Base-by-base conservation (phyloP, 1,140 invertebrate species). In the Eubasilissa regina region DNA sequence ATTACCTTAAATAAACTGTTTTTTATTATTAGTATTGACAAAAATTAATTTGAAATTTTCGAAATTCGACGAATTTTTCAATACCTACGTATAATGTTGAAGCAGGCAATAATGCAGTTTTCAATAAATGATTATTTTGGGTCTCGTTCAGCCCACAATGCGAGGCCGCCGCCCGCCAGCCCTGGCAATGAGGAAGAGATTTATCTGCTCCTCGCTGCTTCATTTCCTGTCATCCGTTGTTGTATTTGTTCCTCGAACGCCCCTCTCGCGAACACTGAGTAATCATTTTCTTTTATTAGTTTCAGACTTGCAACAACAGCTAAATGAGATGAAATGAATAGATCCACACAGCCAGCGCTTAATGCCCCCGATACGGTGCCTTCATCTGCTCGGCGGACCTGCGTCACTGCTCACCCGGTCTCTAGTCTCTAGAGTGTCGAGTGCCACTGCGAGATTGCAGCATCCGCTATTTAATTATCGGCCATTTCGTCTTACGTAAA, bases 211-310 rank as follows among this genome's bases (percentile, higher is more conserved):
- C 44, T 47, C 60, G 51, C 45, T 51, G 58, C 70, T 75, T 78
- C 76, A 80, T 80, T 80, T 75, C 73, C 73, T 80, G 73, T 80
- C 78, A 80, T 62, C 73, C 78, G 78, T 75, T 80, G 78, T 80
- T 68, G 78, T 80, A 78, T 78, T 78, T 78, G 76, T 78, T 78
- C 70, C 75, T 62, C 66, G 13, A 56, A 74, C 15, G 15, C 25
- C 53, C 68, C 73, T 80, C 78, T 60, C 68, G 64, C 47, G 75
- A 77, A 72, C 45, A 80, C 80, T 81, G 76, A 81, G 78, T 81
- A 76, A 81, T 81, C 80, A 76, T 76, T 77, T 81, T 81, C 76
- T 81, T 81, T 81, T 79, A 81, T 81, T 79, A 78, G 77, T 64
- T 43, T 51, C 51, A 45, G 62, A 75, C 68, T 81, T 81, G 80